Base-by-base conservation (phyloP, 2,888 invertebrate genomes). In the Nomada ferruginata region DNA sequence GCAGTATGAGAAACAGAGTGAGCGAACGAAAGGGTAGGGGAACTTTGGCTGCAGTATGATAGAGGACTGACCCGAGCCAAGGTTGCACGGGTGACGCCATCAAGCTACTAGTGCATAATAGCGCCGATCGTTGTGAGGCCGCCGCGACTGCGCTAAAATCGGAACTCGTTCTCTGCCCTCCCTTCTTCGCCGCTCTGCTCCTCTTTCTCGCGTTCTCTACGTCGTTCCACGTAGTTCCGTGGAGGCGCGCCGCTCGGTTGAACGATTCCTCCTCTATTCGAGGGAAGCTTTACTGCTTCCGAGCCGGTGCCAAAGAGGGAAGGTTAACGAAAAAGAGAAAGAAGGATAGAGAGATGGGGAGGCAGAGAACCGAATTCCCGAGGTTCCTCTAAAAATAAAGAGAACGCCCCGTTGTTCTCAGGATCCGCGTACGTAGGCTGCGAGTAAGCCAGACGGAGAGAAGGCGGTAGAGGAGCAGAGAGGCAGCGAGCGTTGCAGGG, bases 51-150 rank as follows among this genome's bases (percentile, higher is more conserved):
- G 91, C 91, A 91, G 91, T 93, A 92, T 92, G 92, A 93, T 93
- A 92, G 93, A 92, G 93, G 93, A 93, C 92, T 93, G 93, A 93
- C 93, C 93, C 92, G 92, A 93, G 92, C 92, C 93, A 93, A 93
- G 93, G 93, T 93, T 93, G 92, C 91, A 90, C 89, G 91, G 91
- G 92, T 93, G 93, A 93, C 93, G 93, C 92, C 93, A 93, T 92
- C 92, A 90, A 91, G 91, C 92, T 92, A 92, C 92, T 93, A 93
- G 93, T 93, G 93, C 93, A 93, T 93, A 93, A 93, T 93, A 92
- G 92, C 91, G 89, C 89, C 89, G 89, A 88, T 89, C 83, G 85
- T 90, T 90, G 90, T 87, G 89, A 89, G 86, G 85, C 90, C 85
- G 90, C 85, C 82, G 86, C 87, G 83, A 86, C 86, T 84, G 89